A percentile compares a stretch with the other conserved stretches of the same genome.
Evolutionary conservation across 2,113 vertebrate genomes (phyloP).

Genomic region (Nycticebus coucang): DNA sequence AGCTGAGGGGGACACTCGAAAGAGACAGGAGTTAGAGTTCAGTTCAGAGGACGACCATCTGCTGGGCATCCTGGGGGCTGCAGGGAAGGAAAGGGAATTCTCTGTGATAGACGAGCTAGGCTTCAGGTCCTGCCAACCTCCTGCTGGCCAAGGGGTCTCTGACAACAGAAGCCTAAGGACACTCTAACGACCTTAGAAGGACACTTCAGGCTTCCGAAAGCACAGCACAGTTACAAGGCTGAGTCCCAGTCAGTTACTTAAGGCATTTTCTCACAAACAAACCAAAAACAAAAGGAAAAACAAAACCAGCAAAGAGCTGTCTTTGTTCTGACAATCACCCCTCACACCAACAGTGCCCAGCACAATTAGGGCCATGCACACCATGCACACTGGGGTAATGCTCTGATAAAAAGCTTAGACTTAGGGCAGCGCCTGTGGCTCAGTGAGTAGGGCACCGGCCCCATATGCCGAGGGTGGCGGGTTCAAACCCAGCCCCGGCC

Average conservation of each 20-base stretch:
- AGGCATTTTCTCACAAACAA: conserved; percentile 52
- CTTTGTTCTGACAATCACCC: conserved; percentile 70
- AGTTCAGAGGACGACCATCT: background rate
- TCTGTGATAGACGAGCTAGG: background rate
- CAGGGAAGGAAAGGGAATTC: conserved; percentile 59
- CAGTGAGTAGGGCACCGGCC: no score
- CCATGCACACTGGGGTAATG: conserved; percentile 20
- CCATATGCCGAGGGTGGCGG: no score
- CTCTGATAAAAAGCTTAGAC: conserved; percentile 36
- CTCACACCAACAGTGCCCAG: conserved; percentile 48
- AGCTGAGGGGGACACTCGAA: background rate
- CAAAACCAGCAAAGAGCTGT: conserved; percentile 70
- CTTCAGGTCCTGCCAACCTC: background rate
- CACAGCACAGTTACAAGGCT: conserved; percentile 66
- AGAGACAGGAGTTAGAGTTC: conserved; percentile 43
- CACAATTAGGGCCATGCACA: conserved; percentile 56
- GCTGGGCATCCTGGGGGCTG: background rate
- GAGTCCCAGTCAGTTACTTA: conserved; percentile 54
- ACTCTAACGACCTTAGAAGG: background rate
- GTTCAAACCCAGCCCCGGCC: no score
- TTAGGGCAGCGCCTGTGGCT: no score
- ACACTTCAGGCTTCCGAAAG: background rate
- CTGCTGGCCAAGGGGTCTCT: background rate
- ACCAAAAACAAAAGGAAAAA: background rate
- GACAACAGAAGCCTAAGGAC: background rate